Evolutionary conservation across 2,113 vertebrate genomes (phyloP), one percentile per base, ranked within the genome.

Genomic region (Opisthocomus hoazin): DNA sequence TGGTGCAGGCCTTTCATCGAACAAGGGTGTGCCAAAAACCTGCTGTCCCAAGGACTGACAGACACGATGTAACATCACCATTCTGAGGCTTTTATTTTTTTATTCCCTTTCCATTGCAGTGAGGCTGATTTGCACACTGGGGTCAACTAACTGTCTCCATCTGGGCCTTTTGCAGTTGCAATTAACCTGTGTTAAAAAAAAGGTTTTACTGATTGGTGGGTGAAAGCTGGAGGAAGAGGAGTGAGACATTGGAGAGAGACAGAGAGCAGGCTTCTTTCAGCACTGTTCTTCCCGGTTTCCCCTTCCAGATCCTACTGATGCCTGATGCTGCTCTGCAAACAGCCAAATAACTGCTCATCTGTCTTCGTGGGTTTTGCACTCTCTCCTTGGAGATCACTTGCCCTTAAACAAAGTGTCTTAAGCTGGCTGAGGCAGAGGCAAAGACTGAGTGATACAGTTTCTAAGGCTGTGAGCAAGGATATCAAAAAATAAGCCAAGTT

Each of bases 361-460:
- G 30, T 75, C 60, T 89, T 92, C 46, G 45, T 39, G 37, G 79
- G 64, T 68, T 95, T 89, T 48, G 6, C 45, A 39, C 71, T 78
- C 22, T 51, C 7, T 90, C 53, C 45, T 50, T 87, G 22, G 65
- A 73, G 77, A 60, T 51, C 61, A 13, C 15, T 81, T 96, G 58
- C 58, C 68, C 58, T 84, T 93, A 93, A 94, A 91, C 60, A 90
- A 92, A 92, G 81, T 39, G 34, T 60, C 87, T 76, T 91, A 84
- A 82, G 43, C 17, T 68, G 53, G 16, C 12, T 70, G 53, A 78
- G 22, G 12, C 15, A 84, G 8, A 78, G 15, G 30, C 36, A 84
- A 92, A 91, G 39, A 58, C 51, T 58, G 34, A 58, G 11, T 66
- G 75, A 23, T 24, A 46, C 21, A 26, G 5, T 37, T 71, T 84